Percentiles rank a stretch among this genome's conserved stretches.
These are phyloP conservation scores for Astropecten irregularis DNA, from an alignment of 53 echinoderm and acorn worm genomes.

Conservation along the genomic window DNA sequence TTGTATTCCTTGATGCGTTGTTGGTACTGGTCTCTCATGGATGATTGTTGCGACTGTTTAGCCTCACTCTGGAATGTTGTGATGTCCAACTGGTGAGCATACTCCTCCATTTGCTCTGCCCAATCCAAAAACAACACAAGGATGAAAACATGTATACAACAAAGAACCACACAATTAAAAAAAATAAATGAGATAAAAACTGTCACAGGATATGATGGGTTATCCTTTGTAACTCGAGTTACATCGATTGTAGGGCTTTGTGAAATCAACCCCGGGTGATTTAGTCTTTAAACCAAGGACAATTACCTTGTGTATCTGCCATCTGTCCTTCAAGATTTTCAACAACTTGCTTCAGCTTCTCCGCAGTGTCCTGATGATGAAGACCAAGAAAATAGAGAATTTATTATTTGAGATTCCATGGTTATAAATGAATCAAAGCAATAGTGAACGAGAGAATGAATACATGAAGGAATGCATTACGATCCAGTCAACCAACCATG, in stretches of 20 bases:
- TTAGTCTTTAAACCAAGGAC: too few species aligned
- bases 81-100: constrained; percentile 82
- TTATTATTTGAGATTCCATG: not conserved
- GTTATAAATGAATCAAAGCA: not conserved
- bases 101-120: constrained; percentile 79
- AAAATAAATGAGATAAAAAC: not conserved
- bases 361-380: constrained; percentile 64
- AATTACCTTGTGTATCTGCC: constrained; percentile 74
- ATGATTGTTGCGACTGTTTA: constrained; percentile 76
- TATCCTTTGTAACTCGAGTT: too few species aligned
- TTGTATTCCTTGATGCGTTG: constrained; percentile 84
- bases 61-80: constrained; percentile 76
- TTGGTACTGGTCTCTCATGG: constrained; percentile 83
- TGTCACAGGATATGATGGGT: too few species aligned
- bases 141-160: not conserved
- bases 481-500: too few species aligned
- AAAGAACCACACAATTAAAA: not conserved
- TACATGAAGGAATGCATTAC: too few species aligned
- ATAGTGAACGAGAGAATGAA: too few species aligned
- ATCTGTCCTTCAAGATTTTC: constrained; percentile 79
- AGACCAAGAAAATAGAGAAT: not conserved
- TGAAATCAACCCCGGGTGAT: too few species aligned
- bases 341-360: constrained; percentile 73
- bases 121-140: too few species aligned
- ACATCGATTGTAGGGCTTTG: too few species aligned